A percentile compares a stretch with the other conserved stretches of the same genome.
These are phyloP conservation scores for Barbus barbus DNA, from an alignment of 2,113 vertebrate species.

Conservation along the genomic window DNA sequence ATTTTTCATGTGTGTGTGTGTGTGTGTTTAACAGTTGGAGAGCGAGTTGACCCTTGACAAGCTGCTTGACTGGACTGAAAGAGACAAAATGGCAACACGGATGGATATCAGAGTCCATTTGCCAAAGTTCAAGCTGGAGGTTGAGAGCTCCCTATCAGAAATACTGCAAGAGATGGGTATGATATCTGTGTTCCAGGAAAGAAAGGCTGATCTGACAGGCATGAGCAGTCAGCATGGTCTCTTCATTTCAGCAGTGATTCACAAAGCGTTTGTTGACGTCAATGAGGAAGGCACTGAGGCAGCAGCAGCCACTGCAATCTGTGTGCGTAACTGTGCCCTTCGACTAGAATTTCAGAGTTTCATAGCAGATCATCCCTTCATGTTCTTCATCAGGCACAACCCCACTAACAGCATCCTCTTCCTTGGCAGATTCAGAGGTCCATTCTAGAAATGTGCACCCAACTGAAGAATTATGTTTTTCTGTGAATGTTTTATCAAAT, in stretches of 20 bases:
- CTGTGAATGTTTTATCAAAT: not conserved
- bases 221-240: not conserved
- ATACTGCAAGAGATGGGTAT: not conserved
- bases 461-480: not conserved
- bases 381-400: conserved; percentile 89
- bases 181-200: not conserved
- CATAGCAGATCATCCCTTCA: conserved; percentile 86
- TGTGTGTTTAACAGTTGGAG: conserved; percentile 80
- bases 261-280: conserved; percentile 68
- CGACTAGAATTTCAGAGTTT: too few species aligned
- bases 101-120: conserved; percentile 65
- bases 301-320: conserved; percentile 83
- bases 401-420: conserved; percentile 81
- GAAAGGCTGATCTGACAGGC: not conserved
- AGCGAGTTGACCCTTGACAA: conserved; percentile 78
- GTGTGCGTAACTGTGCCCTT: too few species aligned
- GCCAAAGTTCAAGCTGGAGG: conserved; percentile 60
- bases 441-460: conserved; percentile 55
- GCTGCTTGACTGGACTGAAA: conserved; percentile 84
- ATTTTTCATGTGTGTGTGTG: conserved; percentile 37
- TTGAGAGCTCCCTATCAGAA: conserved; percentile 61
- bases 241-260: not conserved
- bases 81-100: conserved; percentile 72
- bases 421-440: conserved; percentile 76
- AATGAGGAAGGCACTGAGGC: conserved; percentile 94